Evolutionary conservation across 2,797 vertebrate genomes (phyloP).

Genomic region (Tokudaia muenninki): DNA sequence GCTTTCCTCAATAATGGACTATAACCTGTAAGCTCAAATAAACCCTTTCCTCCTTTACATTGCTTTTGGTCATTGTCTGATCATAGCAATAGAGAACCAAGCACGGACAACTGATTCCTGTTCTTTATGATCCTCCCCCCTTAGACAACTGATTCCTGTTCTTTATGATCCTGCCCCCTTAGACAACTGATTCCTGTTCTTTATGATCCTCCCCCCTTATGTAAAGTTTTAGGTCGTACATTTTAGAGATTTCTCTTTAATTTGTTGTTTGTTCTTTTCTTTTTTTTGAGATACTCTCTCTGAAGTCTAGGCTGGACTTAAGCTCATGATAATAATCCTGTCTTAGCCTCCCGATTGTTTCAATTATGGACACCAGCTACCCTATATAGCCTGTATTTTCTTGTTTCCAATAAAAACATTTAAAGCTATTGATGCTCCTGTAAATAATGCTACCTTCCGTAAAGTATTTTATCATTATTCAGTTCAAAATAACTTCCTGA

Average conservation of each 20-base stretch:
- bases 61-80: neutral
- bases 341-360: neutral
- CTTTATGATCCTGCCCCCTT: neutral
- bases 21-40: neutral
- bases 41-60: neutral
- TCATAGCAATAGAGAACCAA: neutral
- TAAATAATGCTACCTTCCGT: neutral
- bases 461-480: conserved; percentile 39
- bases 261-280: neutral
- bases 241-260: conserved; percentile 39
- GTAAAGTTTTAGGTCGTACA: neutral
- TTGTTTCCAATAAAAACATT: neutral
- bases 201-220: neutral
- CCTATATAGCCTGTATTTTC: neutral
- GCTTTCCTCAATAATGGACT: neutral
- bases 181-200: neutral
- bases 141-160: neutral
- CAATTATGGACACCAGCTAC: neutral
- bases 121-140: neutral
- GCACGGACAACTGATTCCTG: neutral
- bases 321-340: neutral
- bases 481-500: conserved; percentile 40
- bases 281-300: neutral
- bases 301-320: neutral
- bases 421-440: conserved; percentile 48